These are phyloP conservation scores for Lordiphosa andalusiaca DNA, from an alignment of 2,888 invertebrate genomes.

Conservation along the genomic window DNA sequence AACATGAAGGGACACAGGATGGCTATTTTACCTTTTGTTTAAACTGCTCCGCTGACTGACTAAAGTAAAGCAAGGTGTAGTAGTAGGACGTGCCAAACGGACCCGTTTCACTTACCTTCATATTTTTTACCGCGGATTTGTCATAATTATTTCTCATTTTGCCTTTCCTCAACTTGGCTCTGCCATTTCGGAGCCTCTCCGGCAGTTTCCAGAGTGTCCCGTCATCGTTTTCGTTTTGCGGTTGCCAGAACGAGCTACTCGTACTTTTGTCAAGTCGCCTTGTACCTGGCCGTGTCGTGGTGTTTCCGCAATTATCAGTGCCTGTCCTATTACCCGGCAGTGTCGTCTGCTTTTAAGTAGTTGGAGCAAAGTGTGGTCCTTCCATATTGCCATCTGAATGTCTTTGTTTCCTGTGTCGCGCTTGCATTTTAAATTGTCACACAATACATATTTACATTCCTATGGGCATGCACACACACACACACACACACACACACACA, in stretches of 20 bases:
- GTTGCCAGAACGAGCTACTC: constrained; percentile 33
- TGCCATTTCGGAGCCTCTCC: constrained; percentile 49
- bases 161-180: constrained; percentile 48
- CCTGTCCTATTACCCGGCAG: constrained; percentile 20
- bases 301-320: constrained; percentile 71
- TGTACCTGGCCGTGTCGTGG: constrained; percentile 38
- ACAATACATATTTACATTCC: constrained; percentile 36
- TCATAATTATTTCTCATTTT: constrained; percentile 72
- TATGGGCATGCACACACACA: constrained; percentile 11
- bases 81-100: constrained; percentile 11
- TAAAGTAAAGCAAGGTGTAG: constrained; percentile 1
- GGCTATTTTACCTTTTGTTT: constrained; percentile 7
- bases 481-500: too few relatives aligned
- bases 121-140: constrained; percentile 67
- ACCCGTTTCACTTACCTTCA: constrained; percentile 42
- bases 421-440: constrained; percentile 61
- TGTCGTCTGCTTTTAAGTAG: constrained; percentile 48
- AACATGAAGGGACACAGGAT: constrained; percentile 2
- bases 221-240: constrained; percentile 34
- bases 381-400: constrained; percentile 53
- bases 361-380: constrained; percentile 48
- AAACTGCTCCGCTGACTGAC: neutral
- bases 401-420: constrained; percentile 59
- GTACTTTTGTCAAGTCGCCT: constrained; percentile 59
- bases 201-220: constrained; percentile 38